Evolutionary conservation across 2,797 vertebrate species (phyloP).

Genomic region (Microctenopoma stevenorrisi): DNA sequence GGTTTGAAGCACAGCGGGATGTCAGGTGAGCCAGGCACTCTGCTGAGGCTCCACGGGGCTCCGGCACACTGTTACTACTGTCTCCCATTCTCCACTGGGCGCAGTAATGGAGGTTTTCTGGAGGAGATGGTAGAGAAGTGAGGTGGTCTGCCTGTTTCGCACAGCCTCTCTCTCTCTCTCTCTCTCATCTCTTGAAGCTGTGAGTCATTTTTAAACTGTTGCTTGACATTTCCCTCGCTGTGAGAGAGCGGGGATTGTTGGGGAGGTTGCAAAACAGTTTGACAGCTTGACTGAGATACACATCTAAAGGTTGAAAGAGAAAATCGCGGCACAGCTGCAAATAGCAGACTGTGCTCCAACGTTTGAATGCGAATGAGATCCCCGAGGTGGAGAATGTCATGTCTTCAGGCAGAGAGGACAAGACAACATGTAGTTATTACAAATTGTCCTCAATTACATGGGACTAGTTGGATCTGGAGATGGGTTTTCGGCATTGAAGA

Average conservation of each 20-base stretch:
- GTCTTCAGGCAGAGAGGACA: background rate
- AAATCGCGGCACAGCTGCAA: constrained; percentile 14
- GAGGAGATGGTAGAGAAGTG: constrained; percentile 10
- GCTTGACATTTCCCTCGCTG: constrained; percentile 19
- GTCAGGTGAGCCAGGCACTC: constrained; percentile 21
- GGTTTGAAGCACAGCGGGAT: background rate
- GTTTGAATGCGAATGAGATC: background rate
- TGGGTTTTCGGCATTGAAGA: too few species aligned
- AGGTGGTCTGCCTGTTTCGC: constrained; percentile 17
- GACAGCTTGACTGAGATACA: constrained; percentile 46
- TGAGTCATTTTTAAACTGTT: constrained; percentile 11
- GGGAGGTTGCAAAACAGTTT: constrained; percentile 36
- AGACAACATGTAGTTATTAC: background rate
- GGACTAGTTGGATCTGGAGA: too few species aligned
- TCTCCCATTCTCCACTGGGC: constrained; percentile 26
- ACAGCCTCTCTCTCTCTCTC: constrained; percentile 5
- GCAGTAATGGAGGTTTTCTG: constrained; percentile 40
- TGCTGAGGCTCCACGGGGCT: constrained; percentile 14
- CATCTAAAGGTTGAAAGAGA: constrained; percentile 20
- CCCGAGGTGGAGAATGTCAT: background rate
- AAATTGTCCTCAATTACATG: too few species aligned
- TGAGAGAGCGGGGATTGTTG: constrained; percentile 29
- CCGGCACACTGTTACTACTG: constrained; percentile 24
- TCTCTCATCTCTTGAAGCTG: constrained; percentile 2
- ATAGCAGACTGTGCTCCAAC: constrained; percentile 12